Base-by-base conservation (phyloP, 2,888 invertebrate genomes). In the Colletes collaris region DNA sequence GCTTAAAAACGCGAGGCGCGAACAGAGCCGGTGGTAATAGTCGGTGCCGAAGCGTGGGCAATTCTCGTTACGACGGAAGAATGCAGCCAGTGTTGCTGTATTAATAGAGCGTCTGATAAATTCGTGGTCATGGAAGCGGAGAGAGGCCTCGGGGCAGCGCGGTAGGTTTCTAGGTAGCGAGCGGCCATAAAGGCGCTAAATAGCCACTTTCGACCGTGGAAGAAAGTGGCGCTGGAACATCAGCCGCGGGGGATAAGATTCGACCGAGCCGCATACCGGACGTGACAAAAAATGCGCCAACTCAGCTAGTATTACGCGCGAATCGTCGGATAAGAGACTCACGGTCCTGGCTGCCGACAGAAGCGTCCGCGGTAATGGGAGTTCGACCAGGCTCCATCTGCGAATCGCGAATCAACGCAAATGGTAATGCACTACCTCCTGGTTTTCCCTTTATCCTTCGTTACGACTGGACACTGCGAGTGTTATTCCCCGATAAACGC, bases 161-260 rank as follows among this genome's bases (percentile, higher is more conserved):
- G 46, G 19, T 40, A 65, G 46, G 50, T 82, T 68, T 74, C 64
- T 68, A 72, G 74, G 64, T 71, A 71, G 81, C 71, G 68, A 62
- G 58, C 46, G 64, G 80, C 50, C 72, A 59, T 76, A 76, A 76
- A 84, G 76, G 65, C 71, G 79, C 60, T 84, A 84, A 84, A 81
- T 60, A 69, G 79, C 60, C 71, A 81, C 81, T 82, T 79, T 84
- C 79, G 70, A 68, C 49, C n/a, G 3, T 1, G 49, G 67, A 75
- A 71, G 82, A 86, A 80, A 84, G 77, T 60, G 78, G 66, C 75
- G 76, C 69, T 53, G 66, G 72, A 59, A 59, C 67, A 69, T 70
- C 62, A 65, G 55, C 59, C 27, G 8, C 16, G 16, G 68, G 58
- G 49, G 66, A 75, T 71, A 71, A 68, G 66, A 69, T 66, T 70